A percentile compares a stretch with the other conserved stretches of the same genome.
Evolutionary conservation across 2,113 vertebrate species (phyloP).

Genomic region (Telmatochromis brichardi): DNA sequence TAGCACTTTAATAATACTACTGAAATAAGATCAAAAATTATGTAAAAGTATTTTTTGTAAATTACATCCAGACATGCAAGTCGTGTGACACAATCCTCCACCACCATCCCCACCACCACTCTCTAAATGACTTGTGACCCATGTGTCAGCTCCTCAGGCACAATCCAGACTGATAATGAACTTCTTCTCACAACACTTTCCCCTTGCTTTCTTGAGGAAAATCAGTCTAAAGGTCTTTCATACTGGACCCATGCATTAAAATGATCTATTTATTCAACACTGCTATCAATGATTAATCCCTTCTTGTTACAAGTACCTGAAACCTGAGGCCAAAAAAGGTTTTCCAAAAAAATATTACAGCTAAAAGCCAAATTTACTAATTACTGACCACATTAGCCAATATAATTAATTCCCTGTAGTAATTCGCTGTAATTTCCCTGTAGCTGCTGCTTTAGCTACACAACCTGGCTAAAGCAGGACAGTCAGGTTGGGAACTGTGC

Average conservation of each 20-base stretch:
- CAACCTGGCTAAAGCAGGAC: background rate
- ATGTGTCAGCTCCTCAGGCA: conserved; percentile 2
- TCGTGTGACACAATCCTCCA: background rate
- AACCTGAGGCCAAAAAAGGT: background rate
- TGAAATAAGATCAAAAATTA: background rate
- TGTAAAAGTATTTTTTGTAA: background rate
- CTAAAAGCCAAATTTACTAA: background rate
- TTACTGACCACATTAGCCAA: background rate
- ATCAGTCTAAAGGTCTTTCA: background rate
- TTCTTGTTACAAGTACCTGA: background rate
- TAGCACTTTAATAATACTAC: background rate
- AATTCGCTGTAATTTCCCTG: background rate
- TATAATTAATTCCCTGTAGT: background rate
- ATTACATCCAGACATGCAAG: background rate
- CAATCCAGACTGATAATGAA: conserved; percentile 18
- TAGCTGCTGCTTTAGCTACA: background rate
- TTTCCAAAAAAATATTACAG: background rate
- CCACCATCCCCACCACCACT: background rate
- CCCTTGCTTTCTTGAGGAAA: background rate
- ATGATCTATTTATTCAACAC: background rate
- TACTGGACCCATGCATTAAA: background rate
- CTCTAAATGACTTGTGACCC: background rate
- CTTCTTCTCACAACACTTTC: background rate
- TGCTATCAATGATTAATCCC: background rate
- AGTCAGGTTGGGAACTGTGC: background rate